Percentiles rank a stretch among this genome's conserved stretches.
phyloP scores from a whole-genome alignment of 1,140 invertebrate genomes.

The Sitobion miscanthi region DNA sequence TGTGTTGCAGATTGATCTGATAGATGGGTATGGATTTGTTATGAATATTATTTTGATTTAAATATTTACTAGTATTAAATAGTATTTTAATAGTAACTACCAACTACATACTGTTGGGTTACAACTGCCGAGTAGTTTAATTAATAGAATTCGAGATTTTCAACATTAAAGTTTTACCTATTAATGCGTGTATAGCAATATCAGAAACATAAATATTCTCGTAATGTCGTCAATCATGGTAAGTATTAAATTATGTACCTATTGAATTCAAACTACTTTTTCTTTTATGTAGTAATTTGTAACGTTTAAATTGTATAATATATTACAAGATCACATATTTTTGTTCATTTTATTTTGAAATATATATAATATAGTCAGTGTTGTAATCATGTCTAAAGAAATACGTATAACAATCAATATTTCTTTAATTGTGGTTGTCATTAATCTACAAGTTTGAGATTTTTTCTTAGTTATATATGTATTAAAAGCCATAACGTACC shows the following conservation, averaged over 20 bases:
- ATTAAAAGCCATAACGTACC: background rate
- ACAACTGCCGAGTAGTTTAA: background rate
- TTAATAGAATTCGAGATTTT: background rate
- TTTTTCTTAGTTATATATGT: background rate
- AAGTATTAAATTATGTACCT: background rate
- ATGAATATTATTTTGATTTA: background rate
- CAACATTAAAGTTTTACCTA: background rate
- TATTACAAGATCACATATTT: background rate
- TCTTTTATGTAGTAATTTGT: background rate
- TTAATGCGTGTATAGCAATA: background rate
- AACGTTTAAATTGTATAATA: background rate
- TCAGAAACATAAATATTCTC: background rate
- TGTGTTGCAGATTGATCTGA: background rate
- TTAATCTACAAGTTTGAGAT: background rate
- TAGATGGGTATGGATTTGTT: background rate
- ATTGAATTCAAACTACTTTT: background rate
- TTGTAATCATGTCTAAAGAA: background rate
- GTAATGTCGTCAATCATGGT: background rate
- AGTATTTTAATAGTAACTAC: no score
- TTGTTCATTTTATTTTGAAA: background rate
- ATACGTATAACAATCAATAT: background rate
- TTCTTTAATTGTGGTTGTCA: background rate
- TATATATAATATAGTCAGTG: background rate
- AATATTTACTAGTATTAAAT: no score
- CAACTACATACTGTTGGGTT: background rate